A percentile compares a stretch with the other conserved stretches of the same genome.
Conservation (phyloP, 2,888 invertebrate species). For the Xanthorhoe spadicearia region DNA sequence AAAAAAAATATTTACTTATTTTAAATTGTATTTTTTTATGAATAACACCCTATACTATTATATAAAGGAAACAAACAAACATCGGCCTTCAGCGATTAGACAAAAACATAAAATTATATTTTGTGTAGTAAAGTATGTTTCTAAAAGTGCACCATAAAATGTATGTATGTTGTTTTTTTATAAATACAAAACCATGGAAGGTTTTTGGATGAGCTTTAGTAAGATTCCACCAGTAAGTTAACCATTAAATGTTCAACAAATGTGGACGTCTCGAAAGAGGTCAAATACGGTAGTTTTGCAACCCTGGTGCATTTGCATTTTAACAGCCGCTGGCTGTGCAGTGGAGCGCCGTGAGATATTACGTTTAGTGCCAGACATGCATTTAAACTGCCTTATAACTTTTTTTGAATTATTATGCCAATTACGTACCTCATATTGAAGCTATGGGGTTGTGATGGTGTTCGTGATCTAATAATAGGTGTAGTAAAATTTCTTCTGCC, state of each 20-base stretch:
- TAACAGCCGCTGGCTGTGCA: slow-evolving; percentile 62
- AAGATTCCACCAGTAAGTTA: neutral
- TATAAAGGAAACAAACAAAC: too few relatives aligned
- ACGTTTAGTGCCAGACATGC: slow-evolving; percentile 56
- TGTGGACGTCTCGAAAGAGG: neutral
- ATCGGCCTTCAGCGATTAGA: too few relatives aligned
- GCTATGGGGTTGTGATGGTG: slow-evolving; percentile 22
- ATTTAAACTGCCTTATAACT: slow-evolving; percentile 64
- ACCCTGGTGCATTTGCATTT: slow-evolving; percentile 60
- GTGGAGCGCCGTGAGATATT: slow-evolving; percentile 54
- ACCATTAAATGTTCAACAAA: neutral
- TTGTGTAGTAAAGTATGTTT: too few relatives aligned
- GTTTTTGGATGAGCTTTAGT: neutral
- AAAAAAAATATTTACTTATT: too few relatives aligned
- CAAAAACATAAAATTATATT: too few relatives aligned
- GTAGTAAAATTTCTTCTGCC: neutral
- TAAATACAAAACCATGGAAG: too few relatives aligned
- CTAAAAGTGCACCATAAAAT: too few relatives aligned
- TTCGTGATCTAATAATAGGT: slow-evolving; percentile 11
- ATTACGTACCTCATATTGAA: slow-evolving; percentile 45
- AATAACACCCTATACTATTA: too few relatives aligned
- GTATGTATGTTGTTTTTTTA: too few relatives aligned
- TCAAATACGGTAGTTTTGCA: neutral
- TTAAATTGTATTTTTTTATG: too few relatives aligned
- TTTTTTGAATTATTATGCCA: slow-evolving; percentile 52